Evolutionary conservation across 2,797 vertebrate genomes (phyloP), one percentile per base, ranked within the genome.

Genomic region (Melanotaenia trifasciata): DNA sequence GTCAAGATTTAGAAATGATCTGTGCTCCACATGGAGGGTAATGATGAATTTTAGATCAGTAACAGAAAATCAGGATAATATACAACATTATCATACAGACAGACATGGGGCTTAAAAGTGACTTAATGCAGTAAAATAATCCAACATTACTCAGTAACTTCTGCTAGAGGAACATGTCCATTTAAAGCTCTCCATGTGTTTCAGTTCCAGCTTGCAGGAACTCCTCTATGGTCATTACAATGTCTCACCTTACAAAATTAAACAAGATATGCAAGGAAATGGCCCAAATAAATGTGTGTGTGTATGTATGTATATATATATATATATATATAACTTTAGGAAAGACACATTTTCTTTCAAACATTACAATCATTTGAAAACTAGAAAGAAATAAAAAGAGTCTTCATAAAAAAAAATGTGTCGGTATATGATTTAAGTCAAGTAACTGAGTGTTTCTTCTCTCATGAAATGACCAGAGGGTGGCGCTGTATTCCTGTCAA

Each of bases 401-500:
- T 69, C 5, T 60, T 16, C 14, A n/a, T 64, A 30, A 30, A 30
- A 24, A 45, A 72, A 33, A 70, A 61, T 14, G 16, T 47, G 33
- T 50, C 45, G 9, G 45, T 50, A 50, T 9, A n/a, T 70, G 35
- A 50, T 26, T 35, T 6, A 16, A 50, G 9, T 78, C 1, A 10
- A 57, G 8, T 61, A 36, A 40, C 13, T 58, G 28, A 26, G 28
- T 30, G 28, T 60, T 76, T 12, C 32, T 67, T 56, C 70, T 84
- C 4, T 70, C 4, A 40, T 56, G 47, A 64, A 47, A 16, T 71
- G 65, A 68, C 79, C 88, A 83, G n/a, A 47, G 2, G 84, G 78
- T 67, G 88, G 86, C 47, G 62, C 78, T 80, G 28, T 79, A 40
- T 28, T 71, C 38, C 67, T 61, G 30, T 18, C 5, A 54, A 59